Evolutionary conservation across 2,888 invertebrate species (phyloP).

Genomic region (Cetonia aurata): DNA sequence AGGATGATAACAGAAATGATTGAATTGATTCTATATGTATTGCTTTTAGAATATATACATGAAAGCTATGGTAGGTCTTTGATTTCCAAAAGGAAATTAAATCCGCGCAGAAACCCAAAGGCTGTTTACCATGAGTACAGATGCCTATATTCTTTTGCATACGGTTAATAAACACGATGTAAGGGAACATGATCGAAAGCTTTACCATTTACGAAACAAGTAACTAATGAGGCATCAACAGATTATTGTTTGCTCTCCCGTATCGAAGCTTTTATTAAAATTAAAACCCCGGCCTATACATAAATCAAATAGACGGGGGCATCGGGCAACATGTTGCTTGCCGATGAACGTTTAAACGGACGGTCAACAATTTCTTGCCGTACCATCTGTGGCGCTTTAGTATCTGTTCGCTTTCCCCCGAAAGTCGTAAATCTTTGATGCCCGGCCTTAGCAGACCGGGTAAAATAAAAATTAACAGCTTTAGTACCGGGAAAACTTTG

Average conservation of each 20-base stretch:
- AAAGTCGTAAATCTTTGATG: constrained; percentile 9
- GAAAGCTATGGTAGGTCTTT: too few species aligned
- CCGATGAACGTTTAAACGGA: neutral
- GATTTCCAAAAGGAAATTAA: too few species aligned
- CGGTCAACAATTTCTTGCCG: constrained; percentile 11
- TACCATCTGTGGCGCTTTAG: constrained; percentile 16
- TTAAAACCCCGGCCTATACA: constrained; percentile 6
- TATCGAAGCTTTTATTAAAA: constrained; percentile 9
- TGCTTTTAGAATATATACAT: too few species aligned
- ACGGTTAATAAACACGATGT: too few species aligned
- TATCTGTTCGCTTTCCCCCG: constrained; percentile 15
- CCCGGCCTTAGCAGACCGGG: neutral
- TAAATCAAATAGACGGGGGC: neutral
- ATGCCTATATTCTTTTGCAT: too few species aligned
- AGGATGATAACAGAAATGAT: too few species aligned
- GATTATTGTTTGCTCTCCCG: neutral
- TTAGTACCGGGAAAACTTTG: constrained; percentile 1
- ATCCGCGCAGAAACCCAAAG: too few species aligned
- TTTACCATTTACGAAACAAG: neutral
- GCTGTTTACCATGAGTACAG: too few species aligned
- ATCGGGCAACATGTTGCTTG: constrained; percentile 7
- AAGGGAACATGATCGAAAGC: too few species aligned
- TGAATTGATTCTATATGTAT: too few species aligned
- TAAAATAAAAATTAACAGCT: constrained; percentile 10
- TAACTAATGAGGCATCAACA: neutral